These are phyloP conservation scores for Pantherophis guttatus DNA, from an alignment of 2,113 vertebrate species.

Conservation along the genomic window DNA sequence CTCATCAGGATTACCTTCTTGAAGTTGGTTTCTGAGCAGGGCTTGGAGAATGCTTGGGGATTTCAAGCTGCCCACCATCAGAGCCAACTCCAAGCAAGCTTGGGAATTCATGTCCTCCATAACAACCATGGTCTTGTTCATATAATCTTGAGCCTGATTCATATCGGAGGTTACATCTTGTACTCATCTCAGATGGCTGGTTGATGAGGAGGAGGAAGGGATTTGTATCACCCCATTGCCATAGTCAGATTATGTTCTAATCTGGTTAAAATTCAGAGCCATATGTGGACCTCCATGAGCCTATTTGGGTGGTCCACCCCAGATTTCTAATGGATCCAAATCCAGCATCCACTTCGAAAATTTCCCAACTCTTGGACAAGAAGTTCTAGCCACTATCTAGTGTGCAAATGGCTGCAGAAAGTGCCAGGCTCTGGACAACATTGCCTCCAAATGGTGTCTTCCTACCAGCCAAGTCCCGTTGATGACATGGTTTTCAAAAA, in stretches of 20 bases:
- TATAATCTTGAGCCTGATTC: not conserved
- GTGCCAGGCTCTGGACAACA: not conserved
- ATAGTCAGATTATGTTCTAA: not conserved
- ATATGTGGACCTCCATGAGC: too few relatives aligned
- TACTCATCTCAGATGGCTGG: not conserved
- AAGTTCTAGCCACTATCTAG: not conserved
- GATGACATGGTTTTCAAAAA: not conserved
- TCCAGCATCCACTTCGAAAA: not conserved
- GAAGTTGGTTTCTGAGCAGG: not conserved
- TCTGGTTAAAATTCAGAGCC: not conserved
- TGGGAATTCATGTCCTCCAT: not conserved
- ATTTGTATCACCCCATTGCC: not conserved
- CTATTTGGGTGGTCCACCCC: too few relatives aligned
- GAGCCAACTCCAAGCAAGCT: not conserved
- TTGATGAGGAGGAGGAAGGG: not conserved
- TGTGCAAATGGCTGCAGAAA: not conserved
- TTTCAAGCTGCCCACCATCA: not conserved
- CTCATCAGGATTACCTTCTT: not conserved
- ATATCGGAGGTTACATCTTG: not conserved
- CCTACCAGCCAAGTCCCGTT: not conserved
- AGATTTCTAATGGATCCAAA: too few relatives aligned
- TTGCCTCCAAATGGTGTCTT: not conserved
- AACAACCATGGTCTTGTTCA: not conserved
- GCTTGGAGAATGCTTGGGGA: not conserved
- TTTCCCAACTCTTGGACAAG: not conserved